These are phyloP conservation scores for Platycheirus albimanus DNA, from an alignment of 2,888 invertebrate genomes.

Conservation along the genomic window DNA sequence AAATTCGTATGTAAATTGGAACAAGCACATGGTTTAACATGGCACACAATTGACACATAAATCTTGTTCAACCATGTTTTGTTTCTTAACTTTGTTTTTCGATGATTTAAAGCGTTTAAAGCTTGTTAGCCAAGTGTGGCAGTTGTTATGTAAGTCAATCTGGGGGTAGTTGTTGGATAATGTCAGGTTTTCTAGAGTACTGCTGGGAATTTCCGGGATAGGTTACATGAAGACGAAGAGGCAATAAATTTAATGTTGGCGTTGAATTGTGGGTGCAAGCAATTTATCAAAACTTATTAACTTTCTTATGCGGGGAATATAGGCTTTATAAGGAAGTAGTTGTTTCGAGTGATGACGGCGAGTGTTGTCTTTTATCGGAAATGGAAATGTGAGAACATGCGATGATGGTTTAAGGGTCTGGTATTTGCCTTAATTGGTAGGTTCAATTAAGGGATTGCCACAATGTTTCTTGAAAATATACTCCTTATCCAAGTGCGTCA, in stretches of 20 bases:
- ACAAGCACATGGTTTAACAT: conserved; percentile 29
- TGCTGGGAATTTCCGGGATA: conserved; percentile 44
- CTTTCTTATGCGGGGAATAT: neutral
- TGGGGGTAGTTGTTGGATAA: conserved; percentile 36
- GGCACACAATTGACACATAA: conserved; percentile 63
- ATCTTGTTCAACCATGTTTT: conserved; percentile 45
- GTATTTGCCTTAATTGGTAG: too few relatives aligned
- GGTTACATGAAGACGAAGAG: conserved; percentile 7
- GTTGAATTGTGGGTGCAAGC: conserved; percentile 24
- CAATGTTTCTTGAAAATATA: too few relatives aligned
- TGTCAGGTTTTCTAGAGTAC: neutral
- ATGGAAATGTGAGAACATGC: neutral
- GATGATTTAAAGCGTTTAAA: conserved; percentile 35
- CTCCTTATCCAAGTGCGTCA: too few relatives aligned
- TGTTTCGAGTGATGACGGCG: conserved; percentile 11
- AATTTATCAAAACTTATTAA: conserved; percentile 23
- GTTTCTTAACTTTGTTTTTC: neutral
- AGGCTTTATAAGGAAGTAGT: conserved; percentile 31
- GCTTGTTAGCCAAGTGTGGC: conserved; percentile 27
- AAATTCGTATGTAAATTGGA: conserved; percentile 59
- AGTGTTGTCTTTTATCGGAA: neutral
- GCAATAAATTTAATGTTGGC: neutral
- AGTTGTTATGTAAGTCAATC: conserved; percentile 20
- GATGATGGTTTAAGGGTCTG: too few relatives aligned
- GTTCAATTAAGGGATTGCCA: too few relatives aligned